A percentile compares a stretch with the other conserved stretches of the same genome.
phyloP scores from a whole-genome alignment of 2,888 invertebrate species.

The Germaria angustata region DNA sequence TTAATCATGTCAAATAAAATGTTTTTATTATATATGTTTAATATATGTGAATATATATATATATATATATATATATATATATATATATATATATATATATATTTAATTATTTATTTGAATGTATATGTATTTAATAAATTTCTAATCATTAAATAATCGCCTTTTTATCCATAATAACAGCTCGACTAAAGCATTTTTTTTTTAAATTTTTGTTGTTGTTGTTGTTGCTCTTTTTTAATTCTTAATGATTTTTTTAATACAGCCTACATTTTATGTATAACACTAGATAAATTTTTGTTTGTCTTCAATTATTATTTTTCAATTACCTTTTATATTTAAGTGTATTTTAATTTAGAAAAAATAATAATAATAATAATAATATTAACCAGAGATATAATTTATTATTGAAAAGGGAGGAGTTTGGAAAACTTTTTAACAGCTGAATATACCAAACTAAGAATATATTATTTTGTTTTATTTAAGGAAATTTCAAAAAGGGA shows the following conservation, averaged over 20 bases:
- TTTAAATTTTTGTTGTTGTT: neutral
- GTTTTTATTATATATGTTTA: conserved; percentile 20
- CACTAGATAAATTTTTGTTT: conserved; percentile 31
- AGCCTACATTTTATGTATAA: conserved; percentile 62
- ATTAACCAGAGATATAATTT: no score
- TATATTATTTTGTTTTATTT: no score
- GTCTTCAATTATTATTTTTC: conserved; percentile 19
- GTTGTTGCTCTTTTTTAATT: conserved; percentile 41
- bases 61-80: no score
- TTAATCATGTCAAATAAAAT: conserved; percentile 60
- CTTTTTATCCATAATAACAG: conserved; percentile 61
- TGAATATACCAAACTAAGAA: no score
- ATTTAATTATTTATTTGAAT: conserved; percentile 58
- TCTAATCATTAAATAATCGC: conserved; percentile 60
- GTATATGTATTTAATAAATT: conserved; percentile 64
- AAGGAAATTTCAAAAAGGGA: neutral
- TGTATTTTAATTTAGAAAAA: conserved; percentile 6
- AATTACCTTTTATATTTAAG: conserved; percentile 10
- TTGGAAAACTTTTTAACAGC: no score
- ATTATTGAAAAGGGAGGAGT: no score
- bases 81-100: conserved; percentile 63
- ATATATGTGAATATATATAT: conserved; percentile 21
- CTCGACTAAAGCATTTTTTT: conserved; percentile 56
- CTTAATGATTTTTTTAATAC: conserved; percentile 41
- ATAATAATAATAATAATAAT: no score